phyloP scores from a whole-genome alignment of 2,113 vertebrate genomes.

The Sitta europaea region DNA sequence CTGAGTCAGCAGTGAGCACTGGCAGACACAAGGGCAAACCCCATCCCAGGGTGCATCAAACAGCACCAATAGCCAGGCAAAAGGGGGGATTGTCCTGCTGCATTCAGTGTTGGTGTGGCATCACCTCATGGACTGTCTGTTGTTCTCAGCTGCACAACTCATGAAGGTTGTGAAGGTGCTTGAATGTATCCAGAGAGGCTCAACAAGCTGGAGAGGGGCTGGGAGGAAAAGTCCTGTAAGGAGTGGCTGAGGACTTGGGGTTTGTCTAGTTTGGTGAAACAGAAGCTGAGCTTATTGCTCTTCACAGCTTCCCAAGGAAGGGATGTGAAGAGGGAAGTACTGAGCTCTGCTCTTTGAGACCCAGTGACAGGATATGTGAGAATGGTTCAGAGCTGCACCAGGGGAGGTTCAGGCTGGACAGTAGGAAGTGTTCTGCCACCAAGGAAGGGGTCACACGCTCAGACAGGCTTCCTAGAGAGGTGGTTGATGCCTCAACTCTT shows the following conservation, averaged over 20 bases:
- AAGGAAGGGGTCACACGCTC: not conserved
- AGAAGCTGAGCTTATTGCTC: not conserved
- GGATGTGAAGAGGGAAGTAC: not conserved
- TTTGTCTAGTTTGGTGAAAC: not conserved
- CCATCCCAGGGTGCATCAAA: not conserved
- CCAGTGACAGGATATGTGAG: fast-evolving
- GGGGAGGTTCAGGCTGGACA: not conserved
- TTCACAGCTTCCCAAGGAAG: not conserved
- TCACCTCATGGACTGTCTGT: not conserved
- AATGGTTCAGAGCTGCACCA: not conserved
- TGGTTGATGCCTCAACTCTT: too few species aligned
- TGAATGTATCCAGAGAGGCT: not conserved
- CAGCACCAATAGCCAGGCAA: not conserved
- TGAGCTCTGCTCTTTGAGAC: not conserved
- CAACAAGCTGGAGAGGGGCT: not conserved
- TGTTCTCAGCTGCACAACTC: not conserved
- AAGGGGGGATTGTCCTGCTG: not conserved
- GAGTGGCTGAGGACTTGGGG: not conserved
- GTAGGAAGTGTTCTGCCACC: not conserved
- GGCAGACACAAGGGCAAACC: not conserved
- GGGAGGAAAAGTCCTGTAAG: not conserved
- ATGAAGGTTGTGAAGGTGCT: not conserved
- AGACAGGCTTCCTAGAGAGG: not conserved
- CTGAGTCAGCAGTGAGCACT: not conserved
- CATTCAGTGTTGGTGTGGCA: not conserved